Conservation (phyloP, 2,797 vertebrate genomes). For the Malurus leucopterus region DNA sequence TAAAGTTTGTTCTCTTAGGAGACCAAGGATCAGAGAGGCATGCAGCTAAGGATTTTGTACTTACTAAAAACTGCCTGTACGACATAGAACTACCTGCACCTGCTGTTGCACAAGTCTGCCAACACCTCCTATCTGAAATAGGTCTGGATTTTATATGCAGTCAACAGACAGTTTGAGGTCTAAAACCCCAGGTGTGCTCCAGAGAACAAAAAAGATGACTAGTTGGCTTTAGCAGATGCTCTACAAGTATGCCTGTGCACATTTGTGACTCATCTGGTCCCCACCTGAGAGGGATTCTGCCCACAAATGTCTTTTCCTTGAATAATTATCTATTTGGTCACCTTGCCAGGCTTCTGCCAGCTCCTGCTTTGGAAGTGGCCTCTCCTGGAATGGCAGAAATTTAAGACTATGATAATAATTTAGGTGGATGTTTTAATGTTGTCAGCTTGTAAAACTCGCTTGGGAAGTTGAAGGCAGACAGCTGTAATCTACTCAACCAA, state of each 20-base stretch:
- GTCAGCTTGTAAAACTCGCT: not conserved
- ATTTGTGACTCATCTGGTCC: not conserved
- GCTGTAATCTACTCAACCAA: not conserved
- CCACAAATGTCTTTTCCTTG: not conserved
- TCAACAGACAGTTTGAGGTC: not conserved
- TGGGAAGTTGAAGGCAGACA: not conserved
- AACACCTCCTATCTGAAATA: not conserved
- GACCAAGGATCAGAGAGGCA: not conserved
- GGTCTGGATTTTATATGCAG: not conserved
- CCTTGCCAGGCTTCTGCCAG: not conserved
- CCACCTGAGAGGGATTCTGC: not conserved
- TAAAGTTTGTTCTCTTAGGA: not conserved
- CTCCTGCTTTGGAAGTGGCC: not conserved
- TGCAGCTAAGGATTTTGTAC: not conserved
- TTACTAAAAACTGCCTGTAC: not conserved
- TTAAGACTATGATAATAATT: not conserved
- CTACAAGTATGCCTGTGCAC: fast-evolving
- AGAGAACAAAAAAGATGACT: not conserved
- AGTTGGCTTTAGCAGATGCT: not conserved
- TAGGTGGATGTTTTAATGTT: not conserved
- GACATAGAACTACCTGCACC: not conserved
- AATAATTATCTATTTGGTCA: not conserved
- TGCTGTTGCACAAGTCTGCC: not conserved
- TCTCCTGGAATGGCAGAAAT: not conserved
- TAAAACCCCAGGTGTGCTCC: not conserved